Conservation (phyloP, 1,140 invertebrate genomes). For the Magallana gigas region DNA sequence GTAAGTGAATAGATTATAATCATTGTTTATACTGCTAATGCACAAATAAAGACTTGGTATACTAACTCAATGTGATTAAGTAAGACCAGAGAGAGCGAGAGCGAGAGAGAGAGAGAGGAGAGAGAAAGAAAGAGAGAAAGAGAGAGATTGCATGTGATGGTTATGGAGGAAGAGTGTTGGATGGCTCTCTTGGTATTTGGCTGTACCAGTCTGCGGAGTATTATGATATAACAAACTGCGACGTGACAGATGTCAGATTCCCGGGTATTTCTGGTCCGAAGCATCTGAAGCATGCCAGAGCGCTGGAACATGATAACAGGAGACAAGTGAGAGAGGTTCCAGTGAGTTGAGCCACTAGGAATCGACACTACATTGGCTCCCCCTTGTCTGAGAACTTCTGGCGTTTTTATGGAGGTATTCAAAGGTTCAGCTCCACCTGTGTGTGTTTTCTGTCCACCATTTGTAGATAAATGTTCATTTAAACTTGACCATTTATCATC, state of each 20-base stretch:
- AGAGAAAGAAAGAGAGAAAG: background rate
- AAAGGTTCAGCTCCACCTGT: conserved; percentile 19
- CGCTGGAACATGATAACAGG: background rate
- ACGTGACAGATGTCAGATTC: conserved; percentile 11
- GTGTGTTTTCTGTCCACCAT: conserved; percentile 17
- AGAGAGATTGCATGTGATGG: background rate
- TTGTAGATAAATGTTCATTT: conserved; percentile 38
- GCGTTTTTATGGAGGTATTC: background rate
- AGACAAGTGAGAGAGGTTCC: background rate
- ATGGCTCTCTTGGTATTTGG: background rate
- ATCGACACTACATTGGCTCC: background rate
- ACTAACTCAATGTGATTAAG: too few relatives aligned
- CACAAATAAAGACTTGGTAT: too few relatives aligned
- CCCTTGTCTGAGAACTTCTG: conserved; percentile 9
- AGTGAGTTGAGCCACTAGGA: background rate
- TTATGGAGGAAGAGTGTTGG: background rate
- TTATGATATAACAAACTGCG: background rate
- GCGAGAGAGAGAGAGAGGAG: background rate
- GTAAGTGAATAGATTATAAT: conserved; percentile 58
- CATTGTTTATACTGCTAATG: too few relatives aligned
- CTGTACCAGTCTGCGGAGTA: background rate
- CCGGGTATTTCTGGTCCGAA: background rate
- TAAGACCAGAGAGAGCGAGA: too few relatives aligned
- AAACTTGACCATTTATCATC: conserved; percentile 34
- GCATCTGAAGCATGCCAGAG: conserved; percentile 20